phyloP scores from a whole-genome alignment of 92 coral and sea anemone species.

The Zoanthus gigantus region DNA sequence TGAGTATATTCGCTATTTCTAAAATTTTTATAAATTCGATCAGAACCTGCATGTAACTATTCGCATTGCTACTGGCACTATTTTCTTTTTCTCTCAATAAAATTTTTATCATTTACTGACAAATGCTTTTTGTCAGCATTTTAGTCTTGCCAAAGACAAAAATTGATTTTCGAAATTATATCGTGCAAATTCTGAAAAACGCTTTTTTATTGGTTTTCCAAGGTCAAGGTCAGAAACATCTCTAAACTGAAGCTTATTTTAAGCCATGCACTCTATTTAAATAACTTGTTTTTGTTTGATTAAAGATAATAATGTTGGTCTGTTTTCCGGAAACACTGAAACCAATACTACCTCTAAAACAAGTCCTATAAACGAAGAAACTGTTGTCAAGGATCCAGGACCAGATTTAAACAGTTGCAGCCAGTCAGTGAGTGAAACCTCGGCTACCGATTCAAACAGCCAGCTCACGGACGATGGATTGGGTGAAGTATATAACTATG shows the following conservation, averaged over 20 bases:
- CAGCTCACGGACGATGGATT: slow-evolving; percentile 31
- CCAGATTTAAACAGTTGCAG: slow-evolving; percentile 32
- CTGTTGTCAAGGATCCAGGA: background rate
- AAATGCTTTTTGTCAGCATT: background rate
- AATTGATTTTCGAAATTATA: background rate
- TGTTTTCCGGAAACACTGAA: slow-evolving; percentile 37
- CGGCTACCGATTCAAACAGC: slow-evolving; percentile 29
- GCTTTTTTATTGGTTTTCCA: background rate
- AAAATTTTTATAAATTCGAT: no score
- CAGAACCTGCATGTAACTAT: no score
- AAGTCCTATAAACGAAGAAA: slow-evolving; percentile 19
- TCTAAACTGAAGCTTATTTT: no score
- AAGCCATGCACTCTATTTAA: no score
- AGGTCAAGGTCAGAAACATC: slow-evolving; percentile 4
- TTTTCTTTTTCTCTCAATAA: no score
- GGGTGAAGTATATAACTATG: slow-evolving; percentile 36
- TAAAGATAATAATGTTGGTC: slow-evolving; percentile 14
- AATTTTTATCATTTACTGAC: background rate
- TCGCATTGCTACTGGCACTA: no score
- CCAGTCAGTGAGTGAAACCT: slow-evolving; percentile 41
- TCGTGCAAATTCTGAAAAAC: background rate
- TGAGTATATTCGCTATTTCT: no score
- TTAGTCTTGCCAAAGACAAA: background rate
- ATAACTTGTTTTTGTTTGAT: background rate
- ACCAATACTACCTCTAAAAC: slow-evolving; percentile 3